These are phyloP conservation scores for Coelogynopora nodosa DNA, from an alignment of 2,888 invertebrate species.

Conservation along the genomic window DNA sequence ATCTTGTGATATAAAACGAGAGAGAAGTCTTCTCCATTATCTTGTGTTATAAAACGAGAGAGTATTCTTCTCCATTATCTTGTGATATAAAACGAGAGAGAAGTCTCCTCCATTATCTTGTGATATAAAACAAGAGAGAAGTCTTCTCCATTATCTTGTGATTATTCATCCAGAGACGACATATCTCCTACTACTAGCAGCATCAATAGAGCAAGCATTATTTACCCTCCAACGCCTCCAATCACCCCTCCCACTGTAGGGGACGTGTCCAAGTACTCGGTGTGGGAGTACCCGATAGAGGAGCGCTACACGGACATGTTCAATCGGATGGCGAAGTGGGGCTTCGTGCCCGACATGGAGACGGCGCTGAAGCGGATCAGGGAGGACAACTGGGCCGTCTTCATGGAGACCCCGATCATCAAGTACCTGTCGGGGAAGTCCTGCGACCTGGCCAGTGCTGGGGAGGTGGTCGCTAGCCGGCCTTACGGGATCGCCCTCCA, in stretches of 20 bases:
- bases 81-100: no score
- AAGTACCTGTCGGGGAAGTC: constrained; percentile 49
- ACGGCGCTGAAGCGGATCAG: constrained; percentile 72
- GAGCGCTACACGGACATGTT: constrained; percentile 85
- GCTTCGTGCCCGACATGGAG: constrained; percentile 66
- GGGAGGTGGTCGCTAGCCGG: constrained; percentile 51
- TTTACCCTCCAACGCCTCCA: no score
- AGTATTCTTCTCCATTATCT: no score
- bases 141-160: no score
- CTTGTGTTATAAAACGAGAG: no score
- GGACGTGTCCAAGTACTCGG: constrained; percentile 48
- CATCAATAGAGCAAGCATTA: no score
- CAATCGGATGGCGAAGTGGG: constrained; percentile 68
- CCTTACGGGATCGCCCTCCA: constrained; percentile 53
- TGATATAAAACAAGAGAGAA: no score
- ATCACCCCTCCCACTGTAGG: background rate
- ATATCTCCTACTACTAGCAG: no score
- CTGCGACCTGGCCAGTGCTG: constrained; percentile 51
- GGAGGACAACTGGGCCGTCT: constrained; percentile 50
- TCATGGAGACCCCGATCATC: constrained; percentile 52
- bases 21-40: no score
- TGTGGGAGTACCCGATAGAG: constrained; percentile 74
- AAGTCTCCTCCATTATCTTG: no score
- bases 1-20: no score
- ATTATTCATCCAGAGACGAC: no score